These are phyloP conservation scores for Dicaeum eximium DNA, from an alignment of 2,113 vertebrate species.

Conservation along the genomic window DNA sequence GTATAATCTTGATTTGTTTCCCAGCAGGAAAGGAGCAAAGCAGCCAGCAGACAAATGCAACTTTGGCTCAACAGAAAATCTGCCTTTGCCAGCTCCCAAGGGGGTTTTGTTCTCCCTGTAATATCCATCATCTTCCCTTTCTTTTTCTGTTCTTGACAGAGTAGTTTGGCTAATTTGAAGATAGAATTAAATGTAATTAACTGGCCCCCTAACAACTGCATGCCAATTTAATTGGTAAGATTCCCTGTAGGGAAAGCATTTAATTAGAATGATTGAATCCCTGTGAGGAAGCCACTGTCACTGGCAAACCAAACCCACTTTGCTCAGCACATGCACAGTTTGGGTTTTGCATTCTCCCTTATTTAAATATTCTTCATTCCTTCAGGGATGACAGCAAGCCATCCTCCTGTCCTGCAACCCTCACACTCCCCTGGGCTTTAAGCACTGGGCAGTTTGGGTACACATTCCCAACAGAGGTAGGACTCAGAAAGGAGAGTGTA, in stretches of 20 bases:
- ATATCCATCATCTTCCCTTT: constrained; percentile 17
- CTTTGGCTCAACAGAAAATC: neutral
- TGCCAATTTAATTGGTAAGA: constrained; percentile 57
- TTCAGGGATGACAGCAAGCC: neutral
- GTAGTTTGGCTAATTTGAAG: constrained; percentile 55
- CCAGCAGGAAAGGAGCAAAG: constrained; percentile 25
- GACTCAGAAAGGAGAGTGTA: neutral
- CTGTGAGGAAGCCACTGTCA: constrained; percentile 7
- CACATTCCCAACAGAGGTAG: neutral
- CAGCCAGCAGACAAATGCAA: constrained; percentile 22
- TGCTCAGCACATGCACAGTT: neutral
- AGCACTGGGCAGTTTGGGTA: neutral
- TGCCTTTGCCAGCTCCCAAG: neutral
- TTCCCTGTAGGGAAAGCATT: constrained; percentile 53
- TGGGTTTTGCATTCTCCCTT: neutral
- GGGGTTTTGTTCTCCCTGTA: neutral
- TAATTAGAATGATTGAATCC: constrained; percentile 65
- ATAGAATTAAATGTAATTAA: constrained; percentile 70
- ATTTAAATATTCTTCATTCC: neutral
- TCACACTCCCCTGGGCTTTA: neutral
- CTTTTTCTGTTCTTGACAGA: constrained; percentile 32
- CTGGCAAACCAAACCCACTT: neutral
- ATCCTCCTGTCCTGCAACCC: neutral
- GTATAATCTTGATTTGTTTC: constrained; percentile 27
- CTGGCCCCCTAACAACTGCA: constrained; percentile 34